phyloP scores from a whole-genome alignment of 2,113 vertebrate species.

The Siniperca chuatsi region DNA sequence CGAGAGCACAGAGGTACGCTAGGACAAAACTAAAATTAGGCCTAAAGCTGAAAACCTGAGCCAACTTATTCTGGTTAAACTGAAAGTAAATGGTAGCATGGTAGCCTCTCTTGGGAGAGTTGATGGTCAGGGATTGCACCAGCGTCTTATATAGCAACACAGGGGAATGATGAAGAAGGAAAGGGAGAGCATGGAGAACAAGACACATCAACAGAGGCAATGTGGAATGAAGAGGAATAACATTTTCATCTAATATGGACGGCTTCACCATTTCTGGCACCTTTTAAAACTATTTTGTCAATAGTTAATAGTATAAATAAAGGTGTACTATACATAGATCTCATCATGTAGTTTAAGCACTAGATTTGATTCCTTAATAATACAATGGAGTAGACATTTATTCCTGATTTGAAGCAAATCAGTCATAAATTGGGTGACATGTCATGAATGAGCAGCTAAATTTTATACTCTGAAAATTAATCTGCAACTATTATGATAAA shows the following conservation, averaged over 20 bases:
- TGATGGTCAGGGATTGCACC: constrained; percentile 78
- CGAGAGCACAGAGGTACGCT: constrained; percentile 56
- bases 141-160: constrained; percentile 11
- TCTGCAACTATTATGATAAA: not conserved
- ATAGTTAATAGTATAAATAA: not conserved
- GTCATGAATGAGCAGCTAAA: not conserved
- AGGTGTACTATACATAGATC: not conserved
- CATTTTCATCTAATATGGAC: not conserved
- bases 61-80: constrained; percentile 77
- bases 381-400: not conserved
- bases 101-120: constrained; percentile 79
- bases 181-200: constrained; percentile 33
- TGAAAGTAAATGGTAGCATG: constrained; percentile 84
- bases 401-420: constrained; percentile 9
- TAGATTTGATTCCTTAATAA: not conserved
- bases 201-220: constrained; percentile 75
- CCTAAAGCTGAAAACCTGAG: constrained; percentile 54
- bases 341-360: not conserved
- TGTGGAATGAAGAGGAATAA: constrained; percentile 46
- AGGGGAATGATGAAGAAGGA: not conserved
- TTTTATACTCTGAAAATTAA: not conserved
- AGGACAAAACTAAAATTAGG: constrained; percentile 61
- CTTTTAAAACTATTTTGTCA: not conserved
- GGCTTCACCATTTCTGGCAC: not conserved
- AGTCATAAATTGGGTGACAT: not conserved